phyloP scores from a whole-genome alignment of 2,113 vertebrate species.

The Eurystomus gularis region DNA sequence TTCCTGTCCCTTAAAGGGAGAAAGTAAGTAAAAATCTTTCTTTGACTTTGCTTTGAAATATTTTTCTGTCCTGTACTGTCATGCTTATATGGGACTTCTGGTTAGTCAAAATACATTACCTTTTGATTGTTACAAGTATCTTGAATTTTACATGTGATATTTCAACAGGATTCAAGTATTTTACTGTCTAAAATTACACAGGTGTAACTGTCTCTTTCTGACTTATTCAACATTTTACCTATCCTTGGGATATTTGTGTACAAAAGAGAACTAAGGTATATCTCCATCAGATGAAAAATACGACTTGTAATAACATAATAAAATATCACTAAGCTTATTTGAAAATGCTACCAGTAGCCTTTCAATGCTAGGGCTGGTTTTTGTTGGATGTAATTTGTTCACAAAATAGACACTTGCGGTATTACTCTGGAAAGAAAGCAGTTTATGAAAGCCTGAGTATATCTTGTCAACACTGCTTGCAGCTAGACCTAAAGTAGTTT shows the following conservation, averaged over 20 bases:
- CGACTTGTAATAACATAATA: neutral
- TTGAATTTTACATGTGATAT: neutral
- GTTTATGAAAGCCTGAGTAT: neutral
- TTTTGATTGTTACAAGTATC: neutral
- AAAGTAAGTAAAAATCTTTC: conserved; percentile 53
- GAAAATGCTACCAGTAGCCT: neutral
- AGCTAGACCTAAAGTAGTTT: neutral
- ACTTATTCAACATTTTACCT: neutral
- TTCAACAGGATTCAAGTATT: neutral
- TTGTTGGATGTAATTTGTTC: neutral
- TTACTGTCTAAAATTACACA: neutral
- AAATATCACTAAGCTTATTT: neutral
- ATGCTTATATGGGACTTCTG: conserved; percentile 25
- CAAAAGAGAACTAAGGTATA: neutral
- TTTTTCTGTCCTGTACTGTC: conserved; percentile 39
- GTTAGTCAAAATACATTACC: neutral
- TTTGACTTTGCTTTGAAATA: conserved; percentile 49
- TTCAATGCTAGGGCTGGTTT: neutral
- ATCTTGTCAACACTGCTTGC: neutral
- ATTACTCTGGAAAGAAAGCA: neutral
- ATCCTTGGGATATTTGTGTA: neutral
- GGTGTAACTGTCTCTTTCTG: neutral
- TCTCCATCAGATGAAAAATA: neutral
- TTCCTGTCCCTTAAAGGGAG: conserved; percentile 47
- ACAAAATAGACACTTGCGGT: neutral